Conservation (phyloP, 1,140 invertebrate species). For the Euwallacea similis region DNA sequence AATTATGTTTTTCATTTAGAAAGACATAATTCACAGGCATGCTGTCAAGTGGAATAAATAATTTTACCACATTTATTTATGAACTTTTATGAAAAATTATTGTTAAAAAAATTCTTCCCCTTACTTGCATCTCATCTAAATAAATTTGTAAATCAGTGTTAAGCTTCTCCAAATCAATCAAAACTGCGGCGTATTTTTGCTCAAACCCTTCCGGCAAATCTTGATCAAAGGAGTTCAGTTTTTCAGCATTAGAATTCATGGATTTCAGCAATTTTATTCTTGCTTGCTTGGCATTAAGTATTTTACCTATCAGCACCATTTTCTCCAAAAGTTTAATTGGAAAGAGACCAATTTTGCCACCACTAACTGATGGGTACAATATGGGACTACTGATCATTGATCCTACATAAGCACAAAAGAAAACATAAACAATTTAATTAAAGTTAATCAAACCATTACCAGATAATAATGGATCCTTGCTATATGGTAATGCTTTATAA, state of each 20-base stretch:
- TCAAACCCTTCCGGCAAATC: constrained; percentile 83
- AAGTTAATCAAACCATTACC: constrained; percentile 18
- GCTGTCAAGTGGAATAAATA: too few relatives aligned
- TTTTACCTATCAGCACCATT: constrained; percentile 86
- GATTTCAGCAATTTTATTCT: constrained; percentile 80
- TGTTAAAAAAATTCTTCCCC: not conserved
- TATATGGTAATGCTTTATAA: constrained; percentile 50
- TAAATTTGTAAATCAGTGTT: constrained; percentile 86
- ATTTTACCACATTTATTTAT: not conserved
- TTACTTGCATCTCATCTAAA: constrained; percentile 77
- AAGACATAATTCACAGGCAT: too few relatives aligned
- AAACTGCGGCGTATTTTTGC: constrained; percentile 82
- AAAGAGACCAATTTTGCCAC: constrained; percentile 74
- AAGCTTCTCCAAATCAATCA: constrained; percentile 89
- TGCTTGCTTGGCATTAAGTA: constrained; percentile 78
- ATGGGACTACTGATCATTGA: constrained; percentile 53
- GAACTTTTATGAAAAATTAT: not conserved
- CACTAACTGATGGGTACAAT: constrained; percentile 52
- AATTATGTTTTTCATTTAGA: not conserved
- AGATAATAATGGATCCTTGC: constrained; percentile 61
- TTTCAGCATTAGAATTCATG: constrained; percentile 91
- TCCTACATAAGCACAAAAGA: not conserved
- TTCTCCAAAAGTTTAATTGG: constrained; percentile 82
- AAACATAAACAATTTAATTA: constrained; percentile 2
- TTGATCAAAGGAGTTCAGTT: constrained; percentile 77